Evolutionary conservation across 2,888 invertebrate genomes (phyloP).

Genomic region (Eustalomyia histrio): DNA sequence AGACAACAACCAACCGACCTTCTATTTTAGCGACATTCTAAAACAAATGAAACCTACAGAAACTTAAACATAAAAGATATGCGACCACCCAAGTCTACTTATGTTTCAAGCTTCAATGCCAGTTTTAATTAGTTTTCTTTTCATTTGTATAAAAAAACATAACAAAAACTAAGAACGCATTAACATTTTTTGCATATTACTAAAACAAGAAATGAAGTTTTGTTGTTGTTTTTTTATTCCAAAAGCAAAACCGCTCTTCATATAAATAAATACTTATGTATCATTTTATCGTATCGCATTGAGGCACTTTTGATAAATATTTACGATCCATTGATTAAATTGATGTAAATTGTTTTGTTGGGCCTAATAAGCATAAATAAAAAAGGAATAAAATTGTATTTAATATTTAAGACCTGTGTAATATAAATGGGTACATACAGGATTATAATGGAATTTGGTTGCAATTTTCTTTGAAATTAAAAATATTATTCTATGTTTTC

Average conservation of each 20-base stretch:
- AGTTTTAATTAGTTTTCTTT: conserved; percentile 63
- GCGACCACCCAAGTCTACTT: conserved; percentile 59
- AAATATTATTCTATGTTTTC: too few relatives aligned
- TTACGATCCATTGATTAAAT: conserved; percentile 59
- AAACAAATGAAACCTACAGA: conserved; percentile 5
- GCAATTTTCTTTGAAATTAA: too few relatives aligned
- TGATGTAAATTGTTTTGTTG: conserved; percentile 27
- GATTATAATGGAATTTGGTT: too few relatives aligned
- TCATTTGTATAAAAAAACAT: conserved; percentile 19
- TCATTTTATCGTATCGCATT: not conserved
- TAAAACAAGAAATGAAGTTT: not conserved
- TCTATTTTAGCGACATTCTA: conserved; percentile 46
- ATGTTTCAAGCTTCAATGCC: conserved; percentile 53
- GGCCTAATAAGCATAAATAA: not conserved
- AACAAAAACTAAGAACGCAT: conserved; percentile 24
- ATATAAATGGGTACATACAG: too few relatives aligned
- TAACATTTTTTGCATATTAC: conserved; percentile 44
- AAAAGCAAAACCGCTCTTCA: not conserved
- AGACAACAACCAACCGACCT: conserved; percentile 3
- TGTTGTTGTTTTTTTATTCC: not conserved
- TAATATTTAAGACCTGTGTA: too few relatives aligned
- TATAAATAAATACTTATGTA: not conserved
- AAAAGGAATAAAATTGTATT: too few relatives aligned
- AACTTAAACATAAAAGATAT: conserved; percentile 18
- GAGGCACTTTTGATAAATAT: conserved; percentile 47